phyloP scores from a whole-genome alignment of 2,113 vertebrate genomes.

The Phrynosoma blainvillii region DNA sequence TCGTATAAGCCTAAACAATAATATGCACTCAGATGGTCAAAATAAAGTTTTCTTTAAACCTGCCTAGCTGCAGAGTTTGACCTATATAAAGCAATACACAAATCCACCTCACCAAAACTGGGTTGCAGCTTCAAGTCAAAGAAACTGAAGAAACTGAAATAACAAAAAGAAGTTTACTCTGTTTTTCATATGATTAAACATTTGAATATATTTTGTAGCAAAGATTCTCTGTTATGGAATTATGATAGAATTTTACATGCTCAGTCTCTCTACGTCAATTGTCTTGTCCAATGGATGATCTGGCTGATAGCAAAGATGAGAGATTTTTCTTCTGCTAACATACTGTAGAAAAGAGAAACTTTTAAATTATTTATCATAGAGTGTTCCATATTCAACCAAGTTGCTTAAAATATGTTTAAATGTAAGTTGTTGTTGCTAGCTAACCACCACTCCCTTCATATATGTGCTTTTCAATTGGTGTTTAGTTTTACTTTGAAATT shows the following conservation, averaged over 20 bases:
- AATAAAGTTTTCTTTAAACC: neutral
- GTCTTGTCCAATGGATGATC: neutral
- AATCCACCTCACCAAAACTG: neutral
- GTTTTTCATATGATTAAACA: neutral
- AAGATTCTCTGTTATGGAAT: neutral
- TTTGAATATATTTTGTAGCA: neutral
- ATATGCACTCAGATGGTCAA: neutral
- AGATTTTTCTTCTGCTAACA: conserved; percentile 4
- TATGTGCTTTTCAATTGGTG: neutral
- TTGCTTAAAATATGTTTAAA: conserved; percentile 15
- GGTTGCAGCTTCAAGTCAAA: neutral
- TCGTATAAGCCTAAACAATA: neutral
- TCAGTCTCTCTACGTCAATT: neutral
- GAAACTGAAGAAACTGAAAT: neutral
- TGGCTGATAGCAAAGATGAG: neutral
- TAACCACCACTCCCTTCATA: conserved; percentile 16
- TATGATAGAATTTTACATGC: neutral
- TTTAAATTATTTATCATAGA: conserved; percentile 5
- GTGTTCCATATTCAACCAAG: neutral
- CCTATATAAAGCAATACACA: neutral
- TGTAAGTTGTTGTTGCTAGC: conserved; percentile 20
- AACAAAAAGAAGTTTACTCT: accelerated
- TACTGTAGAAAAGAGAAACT: neutral
- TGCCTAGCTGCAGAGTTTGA: neutral
- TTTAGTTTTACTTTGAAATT: conserved; percentile 27